phyloP scores from a whole-genome alignment of 2,888 invertebrate genomes.

The Euphydryas editha region DNA sequence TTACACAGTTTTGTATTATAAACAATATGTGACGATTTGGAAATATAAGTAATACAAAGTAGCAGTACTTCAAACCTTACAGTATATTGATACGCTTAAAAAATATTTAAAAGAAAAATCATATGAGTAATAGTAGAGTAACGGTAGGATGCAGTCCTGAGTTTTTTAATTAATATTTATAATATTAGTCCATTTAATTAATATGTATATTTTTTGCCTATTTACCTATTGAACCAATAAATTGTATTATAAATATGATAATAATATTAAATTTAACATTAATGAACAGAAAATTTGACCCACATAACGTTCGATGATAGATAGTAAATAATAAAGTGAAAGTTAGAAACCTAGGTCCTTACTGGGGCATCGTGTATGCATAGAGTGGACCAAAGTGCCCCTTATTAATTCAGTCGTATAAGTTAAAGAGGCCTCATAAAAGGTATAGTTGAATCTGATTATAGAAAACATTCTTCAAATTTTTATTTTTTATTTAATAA shows the following conservation, averaged over 20 bases:
- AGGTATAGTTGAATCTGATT: conserved; percentile 49
- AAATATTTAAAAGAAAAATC: too few species aligned
- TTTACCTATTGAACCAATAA: too few species aligned
- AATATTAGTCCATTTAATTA: too few species aligned
- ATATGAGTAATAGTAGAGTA: too few species aligned
- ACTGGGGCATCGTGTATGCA: conserved; percentile 53
- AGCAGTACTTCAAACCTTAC: too few species aligned
- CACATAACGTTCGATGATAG: not conserved
- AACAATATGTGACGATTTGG: too few species aligned
- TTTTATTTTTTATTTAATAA: not conserved
- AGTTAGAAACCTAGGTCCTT: conserved; percentile 9
- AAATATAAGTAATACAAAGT: too few species aligned
- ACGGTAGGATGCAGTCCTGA: too few species aligned
- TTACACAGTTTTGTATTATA: too few species aligned
- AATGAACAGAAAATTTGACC: not conserved
- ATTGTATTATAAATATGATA: not conserved
- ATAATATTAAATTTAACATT: not conserved
- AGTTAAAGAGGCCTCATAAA: conserved; percentile 66
- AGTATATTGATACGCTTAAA: too few species aligned
- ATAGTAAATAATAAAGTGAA: conserved; percentile 20
- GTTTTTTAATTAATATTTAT: too few species aligned
- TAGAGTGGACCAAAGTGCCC: conserved; percentile 43
- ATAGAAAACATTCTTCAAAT: not conserved
- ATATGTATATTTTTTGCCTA: too few species aligned
- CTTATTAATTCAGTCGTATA: conserved; percentile 76